Percentiles rank a stretch among this genome's conserved stretches.
phyloP scores from a whole-genome alignment of 2,797 vertebrate genomes.

The Phalanger gymnotis region DNA sequence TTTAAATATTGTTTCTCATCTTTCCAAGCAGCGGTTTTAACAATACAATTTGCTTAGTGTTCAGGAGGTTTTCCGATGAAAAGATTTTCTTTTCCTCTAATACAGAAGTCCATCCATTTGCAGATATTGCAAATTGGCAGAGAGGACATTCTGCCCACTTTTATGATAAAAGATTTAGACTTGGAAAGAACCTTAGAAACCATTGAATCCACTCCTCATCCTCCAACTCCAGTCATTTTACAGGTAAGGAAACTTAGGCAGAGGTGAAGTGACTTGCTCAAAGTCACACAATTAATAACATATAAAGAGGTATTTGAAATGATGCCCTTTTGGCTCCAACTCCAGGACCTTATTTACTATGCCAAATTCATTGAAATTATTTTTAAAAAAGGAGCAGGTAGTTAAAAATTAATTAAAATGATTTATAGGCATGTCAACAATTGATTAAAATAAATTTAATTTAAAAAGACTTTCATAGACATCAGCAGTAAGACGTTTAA shows the following conservation, averaged over 20 bases:
- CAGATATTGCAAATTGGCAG: not conserved
- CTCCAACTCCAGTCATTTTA: not conserved
- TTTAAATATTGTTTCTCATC: too few relatives aligned
- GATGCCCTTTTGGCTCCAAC: not conserved
- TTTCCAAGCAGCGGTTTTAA: not conserved
- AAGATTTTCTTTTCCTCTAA: not conserved
- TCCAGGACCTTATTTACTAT: not conserved
- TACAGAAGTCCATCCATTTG: not conserved
- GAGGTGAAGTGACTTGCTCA: not conserved
- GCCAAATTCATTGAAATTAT: not conserved
- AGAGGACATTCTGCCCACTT: not conserved
- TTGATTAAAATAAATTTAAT: slow-evolving; percentile 50
- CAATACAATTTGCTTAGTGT: not conserved
- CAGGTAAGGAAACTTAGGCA: not conserved
- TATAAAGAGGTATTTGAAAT: not conserved
- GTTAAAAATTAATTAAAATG: slow-evolving; percentile 4
- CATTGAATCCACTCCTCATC: not conserved
- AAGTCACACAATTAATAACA: not conserved
- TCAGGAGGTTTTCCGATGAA: not conserved
- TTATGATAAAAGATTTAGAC: not conserved
- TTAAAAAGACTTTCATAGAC: not conserved
- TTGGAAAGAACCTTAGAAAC: not conserved
- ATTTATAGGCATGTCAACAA: slow-evolving; percentile 28
- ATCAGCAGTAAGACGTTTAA: slow-evolving; percentile 53
- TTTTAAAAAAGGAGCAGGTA: not conserved